Conservation (phyloP, 2,113 vertebrate species). For the Aplodontia rufa region DNA sequence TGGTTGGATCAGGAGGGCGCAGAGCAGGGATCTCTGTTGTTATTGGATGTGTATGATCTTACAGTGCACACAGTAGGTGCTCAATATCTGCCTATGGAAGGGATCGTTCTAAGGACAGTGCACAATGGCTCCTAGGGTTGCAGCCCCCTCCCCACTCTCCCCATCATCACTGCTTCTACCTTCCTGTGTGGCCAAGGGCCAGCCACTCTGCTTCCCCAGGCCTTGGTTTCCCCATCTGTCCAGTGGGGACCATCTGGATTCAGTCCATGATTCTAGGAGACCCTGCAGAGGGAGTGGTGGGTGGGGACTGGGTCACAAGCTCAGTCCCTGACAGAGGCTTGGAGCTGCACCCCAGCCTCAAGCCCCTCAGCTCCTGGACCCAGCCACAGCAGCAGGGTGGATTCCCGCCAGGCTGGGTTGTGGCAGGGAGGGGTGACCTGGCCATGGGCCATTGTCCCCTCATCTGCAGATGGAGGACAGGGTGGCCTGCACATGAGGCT, state of each 20-base stretch:
- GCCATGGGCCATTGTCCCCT: not conserved
- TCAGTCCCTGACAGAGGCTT: not conserved
- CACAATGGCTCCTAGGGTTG: not conserved
- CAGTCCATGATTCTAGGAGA: slow-evolving; percentile 21
- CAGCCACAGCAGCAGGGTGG: not conserved
- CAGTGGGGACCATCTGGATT: not conserved
- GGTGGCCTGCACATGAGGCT: not conserved
- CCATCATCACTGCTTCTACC: not conserved
- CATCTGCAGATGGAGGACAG: not conserved
- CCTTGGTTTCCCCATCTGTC: slow-evolving; percentile 55
- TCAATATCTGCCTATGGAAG: not conserved
- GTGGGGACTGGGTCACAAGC: not conserved
- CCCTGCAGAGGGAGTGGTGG: not conserved
- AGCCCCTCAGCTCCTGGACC: not conserved
- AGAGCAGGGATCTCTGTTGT: not conserved
- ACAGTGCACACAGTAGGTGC: not conserved
- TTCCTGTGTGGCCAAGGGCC: not conserved
- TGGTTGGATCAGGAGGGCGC: accelerated
- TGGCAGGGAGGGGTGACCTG: not conserved
- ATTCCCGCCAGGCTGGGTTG: not conserved
- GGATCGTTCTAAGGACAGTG: not conserved
- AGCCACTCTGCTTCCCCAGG: not conserved
- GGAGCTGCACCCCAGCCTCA: not conserved
- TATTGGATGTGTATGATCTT: too few relatives aligned
- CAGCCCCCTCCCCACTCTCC: not conserved